These are phyloP conservation scores for Sardina pilchardus DNA, from an alignment of 2,113 vertebrate genomes.

Conservation along the genomic window DNA sequence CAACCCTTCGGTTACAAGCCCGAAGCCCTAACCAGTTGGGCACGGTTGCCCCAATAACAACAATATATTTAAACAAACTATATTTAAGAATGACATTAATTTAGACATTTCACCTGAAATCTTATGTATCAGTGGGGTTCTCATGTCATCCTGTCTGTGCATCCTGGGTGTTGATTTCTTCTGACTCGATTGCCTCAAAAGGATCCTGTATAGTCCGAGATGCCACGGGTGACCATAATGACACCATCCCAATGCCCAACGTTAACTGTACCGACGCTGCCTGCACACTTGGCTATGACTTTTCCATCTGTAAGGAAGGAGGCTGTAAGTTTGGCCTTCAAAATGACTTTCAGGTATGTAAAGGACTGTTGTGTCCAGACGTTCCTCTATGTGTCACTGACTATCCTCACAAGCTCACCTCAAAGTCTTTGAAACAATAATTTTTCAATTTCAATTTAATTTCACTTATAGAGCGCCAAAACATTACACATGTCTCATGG, in stretches of 20 bases:
- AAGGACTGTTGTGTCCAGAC: neutral
- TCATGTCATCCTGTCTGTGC: no score
- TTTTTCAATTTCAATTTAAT: no score
- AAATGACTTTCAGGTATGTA: conserved; percentile 86
- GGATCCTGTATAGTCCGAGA: conserved; percentile 91
- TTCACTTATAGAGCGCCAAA: no score
- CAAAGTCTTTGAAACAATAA: no score
- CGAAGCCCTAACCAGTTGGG: no score
- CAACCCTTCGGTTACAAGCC: no score
- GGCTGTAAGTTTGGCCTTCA: conserved; percentile 86
- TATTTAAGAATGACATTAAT: neutral
- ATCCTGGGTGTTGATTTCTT: neutral
- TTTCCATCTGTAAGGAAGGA: conserved; percentile 83
- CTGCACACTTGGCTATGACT: conserved; percentile 90
- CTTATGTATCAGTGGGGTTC: neutral
- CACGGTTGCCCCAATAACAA: no score
- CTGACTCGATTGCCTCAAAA: conserved; percentile 49
- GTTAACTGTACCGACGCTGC: conserved; percentile 90
- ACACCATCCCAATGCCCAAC: conserved; percentile 76
- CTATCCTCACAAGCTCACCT: neutral
- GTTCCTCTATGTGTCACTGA: neutral
- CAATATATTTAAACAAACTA: no score
- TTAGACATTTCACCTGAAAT: neutral
- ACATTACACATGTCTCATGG: no score
- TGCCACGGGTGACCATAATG: conserved; percentile 86